Percentiles rank a stretch among this genome's conserved stretches.
These are phyloP conservation scores for Centruroides vittatus DNA, from an alignment of 1,140 invertebrate species.

Conservation along the genomic window DNA sequence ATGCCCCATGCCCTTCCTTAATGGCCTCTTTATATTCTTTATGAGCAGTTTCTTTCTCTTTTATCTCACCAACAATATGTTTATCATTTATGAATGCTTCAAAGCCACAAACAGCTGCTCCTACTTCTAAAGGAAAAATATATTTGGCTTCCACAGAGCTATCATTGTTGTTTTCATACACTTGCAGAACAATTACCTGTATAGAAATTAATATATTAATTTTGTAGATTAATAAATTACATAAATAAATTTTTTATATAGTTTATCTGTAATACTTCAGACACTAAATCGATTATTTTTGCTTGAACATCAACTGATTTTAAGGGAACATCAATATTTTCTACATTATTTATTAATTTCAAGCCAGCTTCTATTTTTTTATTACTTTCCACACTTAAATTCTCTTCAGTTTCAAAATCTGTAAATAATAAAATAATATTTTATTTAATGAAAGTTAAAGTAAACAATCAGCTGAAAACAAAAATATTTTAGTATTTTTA, in stretches of 20 bases:
- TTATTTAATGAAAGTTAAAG: too few relatives aligned
- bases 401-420: too few relatives aligned
- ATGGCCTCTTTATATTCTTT: conserved; percentile 34
- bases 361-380: neutral
- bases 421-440: too few relatives aligned
- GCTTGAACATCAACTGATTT: conserved; percentile 26
- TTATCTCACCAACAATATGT: conserved; percentile 33
- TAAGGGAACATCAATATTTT: conserved; percentile 21
- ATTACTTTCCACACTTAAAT: too few relatives aligned
- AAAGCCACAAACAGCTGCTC: conserved; percentile 32
- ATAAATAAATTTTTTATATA: too few relatives aligned
- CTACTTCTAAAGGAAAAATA: conserved; percentile 32
- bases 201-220: neutral
- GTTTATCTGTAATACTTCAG: conserved; percentile 22
- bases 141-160: conserved; percentile 31
- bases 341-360: neutral
- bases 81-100: conserved; percentile 34
- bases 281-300: conserved; percentile 28
- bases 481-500: too few relatives aligned
- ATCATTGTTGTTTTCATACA: conserved; percentile 24
- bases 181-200: conserved; percentile 24
- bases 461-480: too few relatives aligned
- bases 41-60: conserved; percentile 34
- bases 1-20: conserved; percentile 33
- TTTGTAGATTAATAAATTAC: too few relatives aligned